A percentile compares a stretch with the other conserved stretches of the same genome.
Conservation (phyloP, 2,113 vertebrate genomes). For the Podarcis cretensis region DNA sequence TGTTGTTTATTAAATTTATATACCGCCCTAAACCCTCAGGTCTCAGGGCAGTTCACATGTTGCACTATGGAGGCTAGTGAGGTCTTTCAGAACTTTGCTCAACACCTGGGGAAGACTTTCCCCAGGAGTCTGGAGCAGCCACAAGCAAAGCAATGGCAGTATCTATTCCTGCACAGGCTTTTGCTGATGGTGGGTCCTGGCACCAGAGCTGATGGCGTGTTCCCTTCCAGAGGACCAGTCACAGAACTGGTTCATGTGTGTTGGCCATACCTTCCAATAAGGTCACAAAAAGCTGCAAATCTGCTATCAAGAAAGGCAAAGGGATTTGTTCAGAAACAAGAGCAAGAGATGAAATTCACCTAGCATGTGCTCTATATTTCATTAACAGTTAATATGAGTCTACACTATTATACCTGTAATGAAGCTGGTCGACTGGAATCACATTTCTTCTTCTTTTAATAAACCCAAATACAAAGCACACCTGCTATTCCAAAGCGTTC, state of each 20-base stretch:
- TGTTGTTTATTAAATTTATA: too few relatives aligned
- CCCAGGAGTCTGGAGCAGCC: neutral
- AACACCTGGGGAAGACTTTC: too few relatives aligned
- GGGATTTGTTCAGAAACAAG: neutral
- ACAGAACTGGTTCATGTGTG: neutral
- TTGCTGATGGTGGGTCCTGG: neutral
- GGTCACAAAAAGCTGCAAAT: neutral
- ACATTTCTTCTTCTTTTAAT: neutral
- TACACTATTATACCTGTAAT: neutral
- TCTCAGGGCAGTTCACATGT: neutral
- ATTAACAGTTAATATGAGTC: neutral
- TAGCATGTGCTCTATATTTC: rapidly evolving
- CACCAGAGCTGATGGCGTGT: too few relatives aligned
- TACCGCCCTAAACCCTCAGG: too few relatives aligned
- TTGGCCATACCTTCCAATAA: neutral
- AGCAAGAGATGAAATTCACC: neutral
- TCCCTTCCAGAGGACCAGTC: neutral
- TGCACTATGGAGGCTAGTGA: neutral
- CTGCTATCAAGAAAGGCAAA: neutral
- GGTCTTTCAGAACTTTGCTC: neutral
- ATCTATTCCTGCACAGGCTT: neutral
- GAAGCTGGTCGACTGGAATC: constrained; percentile 3
- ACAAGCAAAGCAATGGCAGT: neutral
- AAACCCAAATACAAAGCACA: neutral
- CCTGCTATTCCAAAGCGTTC: neutral